A percentile compares a stretch with the other conserved stretches of the same genome.
Conservation (phyloP, 2,888 invertebrate species). For the Apamea epomidion region DNA sequence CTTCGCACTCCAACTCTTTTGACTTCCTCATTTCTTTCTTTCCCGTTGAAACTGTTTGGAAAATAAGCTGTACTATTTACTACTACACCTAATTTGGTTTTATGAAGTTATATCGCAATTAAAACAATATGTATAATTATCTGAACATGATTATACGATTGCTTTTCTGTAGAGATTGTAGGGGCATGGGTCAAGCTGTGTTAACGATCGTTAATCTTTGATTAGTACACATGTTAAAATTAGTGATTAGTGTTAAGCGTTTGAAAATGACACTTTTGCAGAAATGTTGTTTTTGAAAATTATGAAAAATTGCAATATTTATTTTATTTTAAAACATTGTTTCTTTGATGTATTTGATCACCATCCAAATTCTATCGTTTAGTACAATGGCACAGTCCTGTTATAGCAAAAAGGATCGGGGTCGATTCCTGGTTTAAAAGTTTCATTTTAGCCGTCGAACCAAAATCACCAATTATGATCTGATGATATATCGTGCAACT, state of each 20-base stretch:
- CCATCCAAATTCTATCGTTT: neutral
- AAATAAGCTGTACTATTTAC: neutral
- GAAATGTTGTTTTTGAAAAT: neutral
- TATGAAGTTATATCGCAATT: conserved; percentile 7
- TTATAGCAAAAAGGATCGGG: neutral
- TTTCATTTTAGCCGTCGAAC: neutral
- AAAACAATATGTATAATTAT: conserved; percentile 13
- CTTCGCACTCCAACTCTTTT: no score
- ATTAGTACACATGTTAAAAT: conserved; percentile 4
- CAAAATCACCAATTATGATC: neutral
- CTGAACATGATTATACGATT: conserved; percentile 5
- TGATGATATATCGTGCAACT: no score
- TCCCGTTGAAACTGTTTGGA: neutral
- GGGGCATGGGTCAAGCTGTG: conserved; percentile 7
- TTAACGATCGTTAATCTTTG: neutral
- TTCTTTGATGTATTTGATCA: neutral
- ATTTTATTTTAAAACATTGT: neutral
- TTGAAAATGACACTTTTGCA: neutral
- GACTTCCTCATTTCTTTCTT: neutral
- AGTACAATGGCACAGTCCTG: neutral
- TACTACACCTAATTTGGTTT: neutral
- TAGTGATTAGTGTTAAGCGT: neutral
- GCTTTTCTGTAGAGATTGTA: conserved; percentile 9
- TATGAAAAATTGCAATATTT: no score
- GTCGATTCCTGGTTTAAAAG: neutral